These are phyloP conservation scores for Babyrousa celebensis DNA, from an alignment of 2,797 vertebrate species.

Conservation along the genomic window DNA sequence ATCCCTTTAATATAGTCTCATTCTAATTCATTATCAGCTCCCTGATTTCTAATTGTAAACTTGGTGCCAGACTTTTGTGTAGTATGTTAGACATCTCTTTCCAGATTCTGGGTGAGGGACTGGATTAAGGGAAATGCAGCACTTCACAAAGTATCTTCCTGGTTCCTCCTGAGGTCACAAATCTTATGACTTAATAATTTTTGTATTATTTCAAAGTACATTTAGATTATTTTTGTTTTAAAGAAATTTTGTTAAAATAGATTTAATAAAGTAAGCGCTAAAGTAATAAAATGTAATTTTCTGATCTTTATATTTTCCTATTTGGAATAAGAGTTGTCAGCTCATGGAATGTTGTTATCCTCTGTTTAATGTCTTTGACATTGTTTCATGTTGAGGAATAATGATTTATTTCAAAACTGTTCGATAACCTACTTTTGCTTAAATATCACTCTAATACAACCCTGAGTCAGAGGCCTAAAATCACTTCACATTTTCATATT, in stretches of 20 bases:
- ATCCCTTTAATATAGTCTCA: not conserved
- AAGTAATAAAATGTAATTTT: not conserved
- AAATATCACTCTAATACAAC: not conserved
- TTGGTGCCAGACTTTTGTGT: not conserved
- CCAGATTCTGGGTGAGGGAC: not conserved
- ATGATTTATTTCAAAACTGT: not conserved
- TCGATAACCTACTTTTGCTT: not conserved
- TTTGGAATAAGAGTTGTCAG: not conserved
- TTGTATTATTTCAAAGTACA: not conserved
- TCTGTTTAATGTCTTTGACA: not conserved
- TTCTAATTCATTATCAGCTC: not conserved
- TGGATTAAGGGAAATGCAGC: not conserved
- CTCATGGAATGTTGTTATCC: not conserved
- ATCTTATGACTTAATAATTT: not conserved
- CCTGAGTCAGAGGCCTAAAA: not conserved
- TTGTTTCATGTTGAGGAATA: not conserved
- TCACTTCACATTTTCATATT: not conserved
- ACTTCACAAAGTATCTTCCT: not conserved
- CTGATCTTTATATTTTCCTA: not conserved
- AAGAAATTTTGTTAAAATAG: too few species aligned
- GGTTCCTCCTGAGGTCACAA: not conserved
- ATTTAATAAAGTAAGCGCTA: not conserved
- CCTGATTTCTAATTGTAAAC: not conserved
- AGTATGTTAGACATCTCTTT: not conserved
- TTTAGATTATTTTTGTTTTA: too few species aligned